Conservation (phyloP, 2,888 invertebrate species). For the Colostygia pectinataria region DNA sequence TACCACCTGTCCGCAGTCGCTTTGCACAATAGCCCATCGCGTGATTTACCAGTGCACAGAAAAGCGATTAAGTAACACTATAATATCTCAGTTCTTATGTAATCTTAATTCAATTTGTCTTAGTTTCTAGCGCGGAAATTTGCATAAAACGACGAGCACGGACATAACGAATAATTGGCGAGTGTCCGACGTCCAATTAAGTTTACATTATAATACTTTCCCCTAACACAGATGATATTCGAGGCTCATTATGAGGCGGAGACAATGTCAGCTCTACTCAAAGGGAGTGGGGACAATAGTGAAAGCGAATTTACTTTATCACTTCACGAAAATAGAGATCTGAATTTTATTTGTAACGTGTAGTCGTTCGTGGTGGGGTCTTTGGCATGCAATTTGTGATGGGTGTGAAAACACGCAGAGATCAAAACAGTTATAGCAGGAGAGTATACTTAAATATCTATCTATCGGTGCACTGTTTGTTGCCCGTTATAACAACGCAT, state of each 20-base stretch:
- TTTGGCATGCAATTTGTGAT: slow-evolving; percentile 27
- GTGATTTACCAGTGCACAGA: slow-evolving; percentile 35
- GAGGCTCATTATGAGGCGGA: slow-evolving; percentile 52
- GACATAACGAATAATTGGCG: slow-evolving; percentile 51
- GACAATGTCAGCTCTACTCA: slow-evolving; percentile 43
- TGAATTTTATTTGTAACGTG: slow-evolving; percentile 33
- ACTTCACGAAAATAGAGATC: slow-evolving; percentile 41
- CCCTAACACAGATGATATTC: slow-evolving; percentile 55
- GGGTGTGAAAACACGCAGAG: slow-evolving; percentile 28
- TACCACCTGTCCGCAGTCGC: slow-evolving; percentile 39
- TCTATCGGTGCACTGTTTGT: no score
- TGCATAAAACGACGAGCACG: slow-evolving; percentile 43
- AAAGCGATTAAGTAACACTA: slow-evolving; percentile 11
- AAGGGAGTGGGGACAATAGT: slow-evolving; percentile 40
- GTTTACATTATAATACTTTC: slow-evolving; percentile 60
- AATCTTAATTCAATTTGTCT: slow-evolving; percentile 45
- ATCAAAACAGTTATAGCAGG: slow-evolving; percentile 24
- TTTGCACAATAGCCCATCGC: slow-evolving; percentile 27
- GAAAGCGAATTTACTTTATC: slow-evolving; percentile 51
- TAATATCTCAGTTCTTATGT: slow-evolving; percentile 26
- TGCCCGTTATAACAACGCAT: no score
- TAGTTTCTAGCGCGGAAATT: slow-evolving; percentile 38
- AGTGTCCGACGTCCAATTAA: slow-evolving; percentile 53
- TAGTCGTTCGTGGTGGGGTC: slow-evolving; percentile 15
- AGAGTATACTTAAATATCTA: slow-evolving; percentile 7